These are phyloP conservation scores for Clarias platycephalus DNA, from an alignment of 2,797 vertebrate species.

Conservation along the genomic window DNA sequence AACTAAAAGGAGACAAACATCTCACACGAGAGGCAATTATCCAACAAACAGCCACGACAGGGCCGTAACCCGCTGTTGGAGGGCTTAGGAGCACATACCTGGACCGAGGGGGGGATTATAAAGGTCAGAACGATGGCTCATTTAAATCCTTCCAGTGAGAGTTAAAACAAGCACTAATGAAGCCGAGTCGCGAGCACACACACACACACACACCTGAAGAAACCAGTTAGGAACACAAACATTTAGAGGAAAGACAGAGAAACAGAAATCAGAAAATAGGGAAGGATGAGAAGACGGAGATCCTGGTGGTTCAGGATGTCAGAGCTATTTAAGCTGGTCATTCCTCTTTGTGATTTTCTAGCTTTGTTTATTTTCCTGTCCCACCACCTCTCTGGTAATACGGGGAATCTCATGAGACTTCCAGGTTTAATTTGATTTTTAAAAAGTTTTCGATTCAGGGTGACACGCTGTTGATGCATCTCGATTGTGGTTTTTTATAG, in stretches of 20 bases:
- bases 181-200: conserved; percentile 67
- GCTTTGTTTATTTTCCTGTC: neutral
- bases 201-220: conserved; percentile 23
- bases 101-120: conserved; percentile 58
- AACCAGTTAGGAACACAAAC: conserved; percentile 42
- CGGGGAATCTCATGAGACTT: neutral
- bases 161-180: conserved; percentile 70
- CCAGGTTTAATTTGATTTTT: neutral
- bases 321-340: conserved; percentile 10
- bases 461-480: conserved; percentile 1
- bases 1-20: conserved; percentile 51
- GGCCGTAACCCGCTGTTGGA: conserved; percentile 70
- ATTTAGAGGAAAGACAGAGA: conserved; percentile 17
- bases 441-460: neutral
- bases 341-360: conserved; percentile 11
- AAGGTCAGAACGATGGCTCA: conserved; percentile 81
- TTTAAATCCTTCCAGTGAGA: conserved; percentile 76
- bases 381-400: neutral
- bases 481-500: conserved; percentile 20
- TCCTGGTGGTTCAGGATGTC: neutral
- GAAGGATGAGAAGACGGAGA: conserved; percentile 16
- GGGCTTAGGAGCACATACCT: conserved; percentile 67
- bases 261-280: conserved; percentile 44
- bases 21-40: conserved; percentile 74
- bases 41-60: conserved; percentile 76